These are phyloP conservation scores for Anneissia japonica DNA, from an alignment of 35 echinoderm and acorn worm species.

Conservation along the genomic window DNA sequence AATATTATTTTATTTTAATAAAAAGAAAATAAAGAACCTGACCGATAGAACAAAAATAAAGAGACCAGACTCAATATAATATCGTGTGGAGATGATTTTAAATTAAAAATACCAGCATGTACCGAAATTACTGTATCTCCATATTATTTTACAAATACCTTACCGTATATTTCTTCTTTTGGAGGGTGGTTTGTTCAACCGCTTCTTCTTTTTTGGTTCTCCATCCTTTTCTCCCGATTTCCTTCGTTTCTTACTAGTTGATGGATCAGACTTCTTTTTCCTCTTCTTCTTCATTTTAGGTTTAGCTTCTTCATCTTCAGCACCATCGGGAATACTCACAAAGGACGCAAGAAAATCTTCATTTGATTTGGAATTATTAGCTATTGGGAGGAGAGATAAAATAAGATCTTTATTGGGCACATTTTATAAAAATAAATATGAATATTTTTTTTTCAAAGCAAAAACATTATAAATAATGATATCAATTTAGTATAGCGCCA, in stretches of 20 bases:
- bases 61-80: too few species aligned
- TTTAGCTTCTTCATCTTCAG: not conserved
- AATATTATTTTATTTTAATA: too few species aligned
- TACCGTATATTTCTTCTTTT: conserved; percentile 18
- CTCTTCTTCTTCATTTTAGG: not conserved
- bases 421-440: too few species aligned
- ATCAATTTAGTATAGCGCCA: too few species aligned
- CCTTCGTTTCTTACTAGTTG: not conserved
- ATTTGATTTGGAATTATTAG: not conserved
- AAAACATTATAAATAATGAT: too few species aligned
- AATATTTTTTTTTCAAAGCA: too few species aligned
- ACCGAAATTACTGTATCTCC: not conserved
- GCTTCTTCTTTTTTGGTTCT: not conserved
- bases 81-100: too few species aligned
- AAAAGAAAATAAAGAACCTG: too few species aligned
- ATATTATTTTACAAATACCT: not conserved
- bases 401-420: too few species aligned
- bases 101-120: not conserved
- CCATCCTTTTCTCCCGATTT: not conserved
- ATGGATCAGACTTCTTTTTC: not conserved
- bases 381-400: too few species aligned
- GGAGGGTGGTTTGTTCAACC: not conserved
- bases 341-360: not conserved
- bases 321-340: not conserved
- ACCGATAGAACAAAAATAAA: too few species aligned